Evolutionary conservation across 2,888 invertebrate species (phyloP), one percentile per base, ranked within the genome.

Genomic region (Netelia fuscicornis): DNA sequence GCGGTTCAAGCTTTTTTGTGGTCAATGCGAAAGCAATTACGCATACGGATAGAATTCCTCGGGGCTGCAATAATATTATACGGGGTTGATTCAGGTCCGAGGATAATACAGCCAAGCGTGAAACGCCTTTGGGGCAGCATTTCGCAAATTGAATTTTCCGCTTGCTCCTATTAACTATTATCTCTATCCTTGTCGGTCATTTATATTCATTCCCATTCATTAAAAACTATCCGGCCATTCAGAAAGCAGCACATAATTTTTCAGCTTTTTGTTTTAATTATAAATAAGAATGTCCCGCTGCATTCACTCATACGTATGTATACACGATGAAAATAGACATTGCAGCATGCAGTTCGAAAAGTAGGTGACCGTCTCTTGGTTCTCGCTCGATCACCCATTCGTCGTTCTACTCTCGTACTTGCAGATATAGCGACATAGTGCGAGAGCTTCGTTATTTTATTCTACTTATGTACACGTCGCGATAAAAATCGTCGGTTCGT

Each of bases 311-410:
- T 67, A 37, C 48, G 52, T 11, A 23, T 56, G 30, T 52, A 52
- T 30, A 17, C 25, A 54, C 17, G 44, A 72, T 72, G 17, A 48
- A 81, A 76, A 68, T 77, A 79, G 67, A 72, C 54, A 65, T 62
- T 74, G 58, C 60, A 52, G 60, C 52, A 52, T 68, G 48, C 17
- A 5, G 82, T 77, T 77, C 56, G 71, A 58, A 83, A 83, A 75
- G 52, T 79, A 79, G 83, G 79, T 83, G 72, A 83, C 67, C 60
- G 70, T 77, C 20, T 52, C 65, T 71, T 13, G 71, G 42, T 52
- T 68, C 17, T n/a, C 8, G 23, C 67, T 81, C 60, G 37, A 62
- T 30, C 13, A 9, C 23, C 25, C 25, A 67, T 76, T 77, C 56
- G 44, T 48, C 48, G 30, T 42, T 30, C 62, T 82, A 67, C 25